A percentile compares a stretch with the other conserved stretches of the same genome.
phyloP scores from a whole-genome alignment of 2,113 vertebrate species.

The Oryzias curvinotus region DNA sequence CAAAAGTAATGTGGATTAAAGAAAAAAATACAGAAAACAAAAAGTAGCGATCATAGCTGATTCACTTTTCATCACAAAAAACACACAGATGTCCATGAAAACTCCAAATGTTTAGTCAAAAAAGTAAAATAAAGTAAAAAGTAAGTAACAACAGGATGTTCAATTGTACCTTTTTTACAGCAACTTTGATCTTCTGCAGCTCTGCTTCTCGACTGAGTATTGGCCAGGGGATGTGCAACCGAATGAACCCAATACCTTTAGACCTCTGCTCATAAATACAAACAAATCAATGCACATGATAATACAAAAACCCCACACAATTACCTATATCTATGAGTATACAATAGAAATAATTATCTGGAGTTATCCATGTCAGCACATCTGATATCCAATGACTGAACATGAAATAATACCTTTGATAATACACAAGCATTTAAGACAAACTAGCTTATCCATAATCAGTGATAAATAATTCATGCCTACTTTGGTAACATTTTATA shows the following conservation, averaged over 20 bases:
- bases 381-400: too few species aligned
- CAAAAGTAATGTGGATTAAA: neutral
- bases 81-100: neutral
- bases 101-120: neutral
- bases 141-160: neutral
- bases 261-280: conserved; percentile 67
- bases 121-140: too few species aligned
- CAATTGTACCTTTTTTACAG: conserved; percentile 89
- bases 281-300: conserved; percentile 1
- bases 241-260: conserved; percentile 84
- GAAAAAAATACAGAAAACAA: neutral
- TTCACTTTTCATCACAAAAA: neutral
- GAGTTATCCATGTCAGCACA: too few species aligned
- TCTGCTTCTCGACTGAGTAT: conserved; percentile 95
- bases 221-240: conserved; percentile 94
- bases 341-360: too few species aligned
- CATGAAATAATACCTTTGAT: too few species aligned
- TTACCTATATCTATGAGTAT: too few species aligned
- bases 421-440: too few species aligned
- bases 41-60: neutral
- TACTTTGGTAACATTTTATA: too few species aligned
- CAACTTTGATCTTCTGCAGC: conserved; percentile 96
- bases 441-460: too few species aligned
- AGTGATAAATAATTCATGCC: too few species aligned
- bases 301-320: neutral